Base-by-base conservation (phyloP, 2,888 invertebrate genomes). In the Spilarctia lutea region DNA sequence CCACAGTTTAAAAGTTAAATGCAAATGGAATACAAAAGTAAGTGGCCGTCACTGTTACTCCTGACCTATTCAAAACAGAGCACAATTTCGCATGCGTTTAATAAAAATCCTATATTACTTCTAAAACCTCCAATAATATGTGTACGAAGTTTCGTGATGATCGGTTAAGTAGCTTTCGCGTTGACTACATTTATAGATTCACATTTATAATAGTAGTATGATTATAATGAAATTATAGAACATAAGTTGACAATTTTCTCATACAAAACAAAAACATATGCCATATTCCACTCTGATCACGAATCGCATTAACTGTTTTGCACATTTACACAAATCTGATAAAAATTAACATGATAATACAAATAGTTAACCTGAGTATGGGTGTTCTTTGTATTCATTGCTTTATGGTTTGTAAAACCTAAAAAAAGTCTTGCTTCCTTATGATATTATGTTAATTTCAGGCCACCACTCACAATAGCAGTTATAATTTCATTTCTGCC, bases 1-100 rank as follows among this genome's bases (percentile, higher is more conserved):
- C 65, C 69, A 78, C 81, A 39, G 68, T 75, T 75, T 79, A 68
- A 78, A 83, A 81, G 70, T 68, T 79, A 42, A 71, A 83, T 83
- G 81, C 76, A 78, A 83, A 85, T 77, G 3, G 35, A 56, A 63
- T 76, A 65, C 56, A 56, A 73, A 83, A 83, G 73, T 81, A 67
- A 18, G 73, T 68, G 48, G 70, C 30, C 75, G n/a, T 63, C 42
- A 45, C 56, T 16, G 48, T 45, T 33, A 35, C 33, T 45, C 35
- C 33, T 52, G 24, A 39, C 16, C 42, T 45, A 68, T 18, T 30
- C 30, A 30, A 30, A 30, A 3, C 63, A 63, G 30, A 63, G 1
- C 18, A 30, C 30, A 30, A 63, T 18, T 27, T 60, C n/a, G n/a
- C n/a, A n/a, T n/a, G n/a, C n/a, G n/a, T n/a, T n/a, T n/a, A n/a